phyloP scores from a whole-genome alignment of 1,140 invertebrate species.

The Goniozus legneri region DNA sequence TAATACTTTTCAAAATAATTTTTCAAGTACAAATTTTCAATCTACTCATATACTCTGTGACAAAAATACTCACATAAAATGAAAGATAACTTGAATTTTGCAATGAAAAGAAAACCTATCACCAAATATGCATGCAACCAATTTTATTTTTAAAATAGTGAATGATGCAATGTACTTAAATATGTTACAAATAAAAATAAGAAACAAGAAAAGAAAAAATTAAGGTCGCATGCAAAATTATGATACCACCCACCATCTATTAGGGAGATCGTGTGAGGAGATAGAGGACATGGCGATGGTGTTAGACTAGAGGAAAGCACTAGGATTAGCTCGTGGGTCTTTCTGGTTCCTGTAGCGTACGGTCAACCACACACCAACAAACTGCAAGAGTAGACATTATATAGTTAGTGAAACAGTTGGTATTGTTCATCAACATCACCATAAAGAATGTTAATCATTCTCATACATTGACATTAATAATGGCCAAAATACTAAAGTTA shows the following conservation, averaged over 20 bases:
- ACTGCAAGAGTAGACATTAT: conserved; percentile 67
- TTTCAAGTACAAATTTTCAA: no score
- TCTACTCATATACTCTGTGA: no score
- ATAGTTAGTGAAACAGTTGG: conserved; percentile 17
- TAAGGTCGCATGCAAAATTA: conserved; percentile 25
- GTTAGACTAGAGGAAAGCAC: conserved; percentile 87
- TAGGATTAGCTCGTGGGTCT: conserved; percentile 92
- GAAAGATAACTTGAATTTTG: no score
- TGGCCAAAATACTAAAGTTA: no score
- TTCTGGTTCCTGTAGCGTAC: conserved; percentile 96
- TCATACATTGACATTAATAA: no score
- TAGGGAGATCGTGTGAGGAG: conserved; percentile 44
- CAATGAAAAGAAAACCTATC: not conserved
- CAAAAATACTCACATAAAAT: not conserved
- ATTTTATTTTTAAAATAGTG: not conserved
- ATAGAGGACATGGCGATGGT: conserved; percentile 50
- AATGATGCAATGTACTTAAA: not conserved
- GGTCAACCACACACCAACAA: conserved; percentile 95
- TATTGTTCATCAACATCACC: no score
- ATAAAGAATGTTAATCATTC: no score
- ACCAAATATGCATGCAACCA: not conserved
- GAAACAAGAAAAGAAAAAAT: not conserved
- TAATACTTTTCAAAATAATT: no score
- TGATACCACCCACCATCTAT: conserved; percentile 53
- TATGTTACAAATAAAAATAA: not conserved